Evolutionary conservation across 2,797 vertebrate genomes (phyloP).

Genomic region (Girardinus metallicus): DNA sequence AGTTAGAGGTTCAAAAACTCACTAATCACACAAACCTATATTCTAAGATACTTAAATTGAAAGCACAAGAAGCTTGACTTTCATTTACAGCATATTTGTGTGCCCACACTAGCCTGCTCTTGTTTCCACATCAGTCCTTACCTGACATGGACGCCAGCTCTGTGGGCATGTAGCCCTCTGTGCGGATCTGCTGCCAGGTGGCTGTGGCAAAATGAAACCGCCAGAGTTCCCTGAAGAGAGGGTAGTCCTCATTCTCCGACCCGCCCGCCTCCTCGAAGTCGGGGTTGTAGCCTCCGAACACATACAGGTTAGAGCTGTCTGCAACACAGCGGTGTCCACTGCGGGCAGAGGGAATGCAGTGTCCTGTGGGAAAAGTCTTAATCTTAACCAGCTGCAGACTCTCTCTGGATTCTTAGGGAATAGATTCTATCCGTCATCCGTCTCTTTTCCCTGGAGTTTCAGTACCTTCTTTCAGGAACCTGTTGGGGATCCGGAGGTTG

Average conservation of each 20-base stretch:
- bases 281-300: conserved; percentile 97
- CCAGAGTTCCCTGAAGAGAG: conserved; percentile 97
- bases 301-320: conserved; percentile 91
- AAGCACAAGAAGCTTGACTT: neutral
- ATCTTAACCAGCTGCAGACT: neutral
- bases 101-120: neutral
- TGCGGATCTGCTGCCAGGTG: conserved; percentile 94
- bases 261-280: conserved; percentile 95
- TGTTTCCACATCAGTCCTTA: conserved; percentile 43
- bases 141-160: conserved; percentile 94
- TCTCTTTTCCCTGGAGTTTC: neutral
- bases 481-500: conserved; percentile 86
- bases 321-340: conserved; percentile 98
- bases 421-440: neutral
- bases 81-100: neutral
- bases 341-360: conserved; percentile 89
- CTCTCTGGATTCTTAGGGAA: neutral
- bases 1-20: neutral
- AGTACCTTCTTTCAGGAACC: conserved; percentile 87
- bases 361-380: conserved; percentile 75
- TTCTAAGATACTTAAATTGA: neutral
- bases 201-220: conserved; percentile 95
- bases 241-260: conserved; percentile 95
- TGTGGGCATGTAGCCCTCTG: conserved; percentile 93
- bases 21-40: neutral